phyloP scores from a whole-genome alignment of 1,140 invertebrate genomes.

The Maniola jurtina region DNA sequence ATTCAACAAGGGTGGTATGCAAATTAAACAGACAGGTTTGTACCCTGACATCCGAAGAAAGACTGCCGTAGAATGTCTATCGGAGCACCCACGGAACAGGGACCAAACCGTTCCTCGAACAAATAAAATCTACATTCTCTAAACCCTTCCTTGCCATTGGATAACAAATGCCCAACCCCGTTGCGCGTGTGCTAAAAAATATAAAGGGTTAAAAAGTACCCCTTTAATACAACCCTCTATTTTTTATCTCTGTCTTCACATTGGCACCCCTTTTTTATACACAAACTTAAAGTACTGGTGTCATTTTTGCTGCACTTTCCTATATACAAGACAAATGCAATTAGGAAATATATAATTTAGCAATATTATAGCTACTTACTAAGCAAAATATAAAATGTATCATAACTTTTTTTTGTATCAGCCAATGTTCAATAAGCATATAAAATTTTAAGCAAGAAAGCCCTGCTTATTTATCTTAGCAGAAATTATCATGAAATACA shows the following conservation, averaged over 20 bases:
- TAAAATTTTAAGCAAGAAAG: too few species aligned
- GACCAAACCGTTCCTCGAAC: constrained; percentile 35
- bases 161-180: constrained; percentile 57
- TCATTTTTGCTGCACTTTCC: neutral
- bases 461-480: too few species aligned
- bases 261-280: neutral
- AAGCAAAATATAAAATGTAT: too few species aligned
- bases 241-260: constrained; percentile 52
- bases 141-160: constrained; percentile 64
- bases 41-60: constrained; percentile 34
- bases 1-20: constrained; percentile 14
- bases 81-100: constrained; percentile 40
- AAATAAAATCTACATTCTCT: constrained; percentile 61
- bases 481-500: too few species aligned
- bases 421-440: too few species aligned
- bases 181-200: constrained; percentile 76
- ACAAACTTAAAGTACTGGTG: neutral
- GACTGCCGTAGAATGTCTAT: constrained; percentile 42
- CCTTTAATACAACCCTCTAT: constrained; percentile 57
- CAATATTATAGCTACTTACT: too few species aligned
- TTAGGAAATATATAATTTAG: too few species aligned
- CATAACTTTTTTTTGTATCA: too few species aligned
- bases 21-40: constrained; percentile 46
- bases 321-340: neutral
- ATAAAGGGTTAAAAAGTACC: constrained; percentile 72